These are phyloP conservation scores for Campoletis raptor DNA, from an alignment of 2,888 invertebrate genomes.

Conservation along the genomic window DNA sequence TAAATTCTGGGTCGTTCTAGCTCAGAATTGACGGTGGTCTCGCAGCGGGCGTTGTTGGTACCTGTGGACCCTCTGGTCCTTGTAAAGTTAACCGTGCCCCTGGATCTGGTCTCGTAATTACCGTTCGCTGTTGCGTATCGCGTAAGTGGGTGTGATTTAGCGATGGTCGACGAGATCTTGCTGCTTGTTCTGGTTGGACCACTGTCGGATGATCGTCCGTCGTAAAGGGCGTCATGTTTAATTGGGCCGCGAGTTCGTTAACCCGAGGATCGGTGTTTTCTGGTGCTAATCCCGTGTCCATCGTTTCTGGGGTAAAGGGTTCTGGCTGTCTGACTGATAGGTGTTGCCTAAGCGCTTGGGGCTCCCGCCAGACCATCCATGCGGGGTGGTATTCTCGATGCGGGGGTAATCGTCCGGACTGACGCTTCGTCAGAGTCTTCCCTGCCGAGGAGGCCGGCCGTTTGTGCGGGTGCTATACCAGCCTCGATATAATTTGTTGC, in stretches of 20 bases:
- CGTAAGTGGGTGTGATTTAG: neutral
- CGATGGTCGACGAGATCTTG: neutral
- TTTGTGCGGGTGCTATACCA: slow-evolving; percentile 21
- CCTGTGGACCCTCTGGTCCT: neutral
- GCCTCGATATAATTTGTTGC: slow-evolving; percentile 36
- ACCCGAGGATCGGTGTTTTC: neutral
- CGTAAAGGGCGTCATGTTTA: neutral
- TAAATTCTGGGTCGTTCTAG: slow-evolving; percentile 22
- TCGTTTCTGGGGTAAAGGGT: neutral
- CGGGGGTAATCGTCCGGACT: slow-evolving; percentile 18
- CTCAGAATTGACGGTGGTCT: slow-evolving; percentile 38
- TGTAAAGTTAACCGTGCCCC: slow-evolving; percentile 3
- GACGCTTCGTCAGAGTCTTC: slow-evolving; percentile 14
- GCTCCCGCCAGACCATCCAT: slow-evolving; percentile 47
- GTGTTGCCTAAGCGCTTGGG: slow-evolving; percentile 30
- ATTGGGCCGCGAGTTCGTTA: neutral
- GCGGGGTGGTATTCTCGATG: slow-evolving; percentile 36
- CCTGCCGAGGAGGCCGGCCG: slow-evolving; percentile 24
- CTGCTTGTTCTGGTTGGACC: neutral
- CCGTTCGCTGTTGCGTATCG: neutral
- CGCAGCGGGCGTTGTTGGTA: neutral
- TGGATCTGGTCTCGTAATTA: neutral
- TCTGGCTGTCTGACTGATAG: neutral
- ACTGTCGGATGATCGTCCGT: neutral
- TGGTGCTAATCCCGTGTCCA: slow-evolving; percentile 1